phyloP scores from a whole-genome alignment of 2,113 vertebrate genomes.

The Callionymus lyra region DNA sequence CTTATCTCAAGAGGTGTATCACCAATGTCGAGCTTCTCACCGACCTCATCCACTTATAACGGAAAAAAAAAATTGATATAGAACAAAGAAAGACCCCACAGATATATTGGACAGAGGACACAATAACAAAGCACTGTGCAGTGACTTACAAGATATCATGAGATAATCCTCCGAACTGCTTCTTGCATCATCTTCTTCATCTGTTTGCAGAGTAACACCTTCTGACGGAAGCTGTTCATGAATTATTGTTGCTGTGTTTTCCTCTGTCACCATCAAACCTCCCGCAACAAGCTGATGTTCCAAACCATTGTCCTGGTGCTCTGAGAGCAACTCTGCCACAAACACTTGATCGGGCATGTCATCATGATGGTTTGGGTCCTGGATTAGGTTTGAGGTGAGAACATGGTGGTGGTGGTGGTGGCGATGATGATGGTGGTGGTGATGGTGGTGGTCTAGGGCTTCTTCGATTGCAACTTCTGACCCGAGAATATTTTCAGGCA shows the following conservation, averaged over 20 bases:
- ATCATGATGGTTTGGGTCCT: constrained; percentile 72
- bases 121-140: constrained; percentile 1
- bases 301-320: constrained; percentile 76
- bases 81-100: constrained; percentile 25
- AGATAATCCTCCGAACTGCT: constrained; percentile 95
- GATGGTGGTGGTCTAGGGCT: constrained; percentile 83
- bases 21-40: constrained; percentile 92
- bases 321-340: constrained; percentile 86
- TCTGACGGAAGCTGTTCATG: constrained; percentile 76
- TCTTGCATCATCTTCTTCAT: constrained; percentile 85
- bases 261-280: constrained; percentile 86
- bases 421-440: too few species aligned
- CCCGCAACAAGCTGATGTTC: constrained; percentile 88
- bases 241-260: constrained; percentile 81
- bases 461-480: constrained; percentile 91
- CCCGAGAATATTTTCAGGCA: constrained; percentile 85
- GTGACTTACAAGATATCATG: constrained; percentile 86
- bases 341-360: constrained; percentile 92
- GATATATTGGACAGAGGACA: not conserved
- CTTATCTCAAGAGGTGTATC: constrained; percentile 89
- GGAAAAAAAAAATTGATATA: constrained; percentile 20
- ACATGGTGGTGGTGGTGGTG: too few species aligned
- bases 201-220: constrained; percentile 82
- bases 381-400: constrained; percentile 77
- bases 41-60: constrained; percentile 94